phyloP scores from a whole-genome alignment of 64 coral and sea anemone species.

The Acropora tenuis region DNA sequence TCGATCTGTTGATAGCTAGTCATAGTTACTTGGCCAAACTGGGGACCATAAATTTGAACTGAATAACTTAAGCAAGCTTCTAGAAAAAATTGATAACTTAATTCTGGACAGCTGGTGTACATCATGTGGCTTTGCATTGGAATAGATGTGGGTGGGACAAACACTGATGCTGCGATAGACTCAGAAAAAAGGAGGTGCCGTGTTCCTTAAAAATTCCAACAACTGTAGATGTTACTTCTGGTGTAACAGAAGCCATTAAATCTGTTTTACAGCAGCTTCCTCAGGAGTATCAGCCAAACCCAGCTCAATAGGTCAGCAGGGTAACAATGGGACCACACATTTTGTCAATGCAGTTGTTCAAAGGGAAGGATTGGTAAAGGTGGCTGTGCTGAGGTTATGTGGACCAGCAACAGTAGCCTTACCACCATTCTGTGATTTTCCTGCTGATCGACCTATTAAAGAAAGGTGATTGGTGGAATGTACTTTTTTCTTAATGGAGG shows the following conservation, averaged over 20 bases:
- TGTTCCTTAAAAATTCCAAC: slow-evolving; percentile 84
- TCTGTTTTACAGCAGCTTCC: slow-evolving; percentile 67
- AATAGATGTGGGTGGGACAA: slow-evolving; percentile 98
- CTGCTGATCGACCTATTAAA: slow-evolving; percentile 69
- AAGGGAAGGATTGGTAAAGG: slow-evolving; percentile 67
- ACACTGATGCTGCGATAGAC: slow-evolving; percentile 86
- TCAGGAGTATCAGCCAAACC: slow-evolving; percentile 55
- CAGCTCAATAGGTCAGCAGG: slow-evolving; percentile 44
- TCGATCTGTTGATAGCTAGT: too few species aligned
- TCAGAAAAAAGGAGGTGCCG: slow-evolving; percentile 52
- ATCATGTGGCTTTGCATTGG: slow-evolving; percentile 74
- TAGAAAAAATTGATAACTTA: too few species aligned
- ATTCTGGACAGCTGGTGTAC: not conserved
- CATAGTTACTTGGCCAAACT: too few species aligned
- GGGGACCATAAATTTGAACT: too few species aligned
- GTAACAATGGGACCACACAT: slow-evolving; percentile 97
- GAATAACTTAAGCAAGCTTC: too few species aligned
- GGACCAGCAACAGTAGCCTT: slow-evolving; percentile 83
- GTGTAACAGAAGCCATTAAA: slow-evolving; percentile 68
- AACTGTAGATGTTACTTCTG: slow-evolving; percentile 74
- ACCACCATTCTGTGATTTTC: slow-evolving; percentile 91
- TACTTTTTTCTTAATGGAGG: slow-evolving; percentile 90
- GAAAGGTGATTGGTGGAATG: slow-evolving; percentile 50
- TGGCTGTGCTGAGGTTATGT: slow-evolving; percentile 87
- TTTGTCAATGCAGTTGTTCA: slow-evolving; percentile 98